Evolutionary conservation across 1,140 invertebrate genomes (phyloP).

Genomic region (Drosophila triauraria): DNA sequence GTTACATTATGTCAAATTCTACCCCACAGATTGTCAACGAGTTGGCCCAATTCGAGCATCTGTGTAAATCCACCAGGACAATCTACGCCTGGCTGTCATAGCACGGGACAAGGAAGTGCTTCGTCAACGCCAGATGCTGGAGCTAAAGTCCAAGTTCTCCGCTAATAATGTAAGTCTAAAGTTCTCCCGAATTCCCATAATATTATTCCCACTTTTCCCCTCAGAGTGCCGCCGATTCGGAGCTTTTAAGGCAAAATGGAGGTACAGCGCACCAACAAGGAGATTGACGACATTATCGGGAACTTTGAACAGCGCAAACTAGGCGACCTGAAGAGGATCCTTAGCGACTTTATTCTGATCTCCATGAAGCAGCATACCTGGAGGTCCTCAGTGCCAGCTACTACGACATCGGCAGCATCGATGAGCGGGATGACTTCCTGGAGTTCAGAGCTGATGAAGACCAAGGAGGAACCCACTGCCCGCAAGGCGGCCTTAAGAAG

Average conservation of each 20-base stretch:
- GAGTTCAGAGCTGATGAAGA: conserved; percentile 84
- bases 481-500: conserved; percentile 62
- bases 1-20: not conserved
- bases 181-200: not conserved
- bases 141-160: conserved; percentile 78
- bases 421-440: conserved; percentile 90
- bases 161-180: conserved; percentile 70
- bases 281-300: conserved; percentile 90
- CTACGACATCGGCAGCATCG: conserved; percentile 89
- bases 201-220: conserved; percentile 63
- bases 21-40: conserved; percentile 84
- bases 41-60: conserved; percentile 89
- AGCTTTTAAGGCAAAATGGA: conserved; percentile 90
- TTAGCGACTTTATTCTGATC: conserved; percentile 89
- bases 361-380: conserved; percentile 91
- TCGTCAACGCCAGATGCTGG: conserved; percentile 86
- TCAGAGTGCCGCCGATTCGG: conserved; percentile 90
- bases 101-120: conserved; percentile 89
- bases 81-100: conserved; percentile 89
- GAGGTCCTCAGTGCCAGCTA: conserved; percentile 90
- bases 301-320: conserved; percentile 91
- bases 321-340: conserved; percentile 89
- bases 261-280: conserved; percentile 90
- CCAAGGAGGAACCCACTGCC: conserved; percentile 54
- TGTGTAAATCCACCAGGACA: conserved; percentile 91